Evolutionary conservation across 2,888 invertebrate species (phyloP).

Genomic region (Morpho helenor): DNA sequence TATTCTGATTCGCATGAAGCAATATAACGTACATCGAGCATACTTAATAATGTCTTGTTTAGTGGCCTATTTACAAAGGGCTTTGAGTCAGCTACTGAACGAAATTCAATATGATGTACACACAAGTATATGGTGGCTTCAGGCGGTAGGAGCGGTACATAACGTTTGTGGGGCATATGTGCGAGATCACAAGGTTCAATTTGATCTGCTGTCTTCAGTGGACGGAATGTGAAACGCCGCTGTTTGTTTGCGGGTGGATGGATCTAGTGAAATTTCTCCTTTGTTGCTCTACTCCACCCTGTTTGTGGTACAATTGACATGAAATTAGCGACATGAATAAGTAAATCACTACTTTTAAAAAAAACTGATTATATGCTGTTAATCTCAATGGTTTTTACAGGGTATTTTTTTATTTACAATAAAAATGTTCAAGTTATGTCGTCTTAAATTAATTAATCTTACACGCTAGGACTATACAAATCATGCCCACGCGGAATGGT

Average conservation of each 20-base stretch:
- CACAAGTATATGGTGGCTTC: constrained; percentile 12
- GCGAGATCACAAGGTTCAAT: constrained; percentile 48
- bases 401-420: no score
- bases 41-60: constrained; percentile 23
- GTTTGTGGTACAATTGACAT: constrained; percentile 24
- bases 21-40: constrained; percentile 8
- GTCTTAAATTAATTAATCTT: no score
- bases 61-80: constrained; percentile 25
- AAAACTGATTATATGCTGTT: no score
- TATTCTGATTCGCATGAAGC: not conserved
- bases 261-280: constrained; percentile 69
- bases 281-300: constrained; percentile 63
- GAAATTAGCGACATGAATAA: not conserved
- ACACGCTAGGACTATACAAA: no score
- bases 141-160: constrained; percentile 14
- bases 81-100: constrained; percentile 21
- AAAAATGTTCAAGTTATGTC: no score
- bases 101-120: constrained; percentile 25
- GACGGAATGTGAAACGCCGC: constrained; percentile 64
- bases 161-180: constrained; percentile 30
- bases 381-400: no score
- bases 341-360: not conserved
- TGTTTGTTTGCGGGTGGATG: constrained; percentile 74
- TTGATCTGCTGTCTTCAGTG: constrained; percentile 49
- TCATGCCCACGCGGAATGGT: no score